Evolutionary conservation across 2,888 invertebrate genomes (phyloP), one percentile per base, ranked within the genome.

Genomic region (Dynastes maya): DNA sequence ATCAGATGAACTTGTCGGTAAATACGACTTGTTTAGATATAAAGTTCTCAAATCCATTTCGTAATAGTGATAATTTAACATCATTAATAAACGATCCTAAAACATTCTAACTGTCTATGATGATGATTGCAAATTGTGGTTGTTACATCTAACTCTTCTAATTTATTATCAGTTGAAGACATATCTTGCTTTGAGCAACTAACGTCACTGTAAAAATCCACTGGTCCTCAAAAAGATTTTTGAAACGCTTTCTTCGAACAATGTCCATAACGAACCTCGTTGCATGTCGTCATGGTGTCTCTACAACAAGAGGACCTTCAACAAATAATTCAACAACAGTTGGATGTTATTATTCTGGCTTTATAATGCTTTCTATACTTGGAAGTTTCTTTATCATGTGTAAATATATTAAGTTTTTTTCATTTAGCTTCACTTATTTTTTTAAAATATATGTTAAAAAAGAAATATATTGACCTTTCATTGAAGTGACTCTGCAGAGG

Each of bases 41-140:
- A 80, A 5, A 13, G 79, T 65, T 45, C 51, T 78, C 71, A 80
- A 53, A 70, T 82, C 82, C 55, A 68, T 58, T 29, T 80, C 80
- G 53, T 80, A 81, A 78, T 80, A 81, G 67, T 80, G 82, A 61
- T 82, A 82, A 55, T 80, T 82, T 49, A 82, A 72, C 9, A 82
- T 79, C 27, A 81, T 79, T 27, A 82, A 76, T 51, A 82, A 77
- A 77, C 74, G 75, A 51, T 79, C 82, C 82, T 82, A 37, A 16
- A 80, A 78, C 51, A 61, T 63, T 61, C 3, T 55, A 55, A 72
- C 49, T 64, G 45, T 49, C 22, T 40, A 40, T 8, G 61, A 55
- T 32, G 40, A 64, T 72, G 64, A 63, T 45, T 16, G 11, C 16
- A 32, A 64, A 27, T 63, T 64, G 16, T 53, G 49, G 37, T 61